A percentile compares a stretch with the other conserved stretches of the same genome.
These are phyloP conservation scores for Calyptomena viridis DNA, from an alignment of 2,113 vertebrate species.

Conservation along the genomic window DNA sequence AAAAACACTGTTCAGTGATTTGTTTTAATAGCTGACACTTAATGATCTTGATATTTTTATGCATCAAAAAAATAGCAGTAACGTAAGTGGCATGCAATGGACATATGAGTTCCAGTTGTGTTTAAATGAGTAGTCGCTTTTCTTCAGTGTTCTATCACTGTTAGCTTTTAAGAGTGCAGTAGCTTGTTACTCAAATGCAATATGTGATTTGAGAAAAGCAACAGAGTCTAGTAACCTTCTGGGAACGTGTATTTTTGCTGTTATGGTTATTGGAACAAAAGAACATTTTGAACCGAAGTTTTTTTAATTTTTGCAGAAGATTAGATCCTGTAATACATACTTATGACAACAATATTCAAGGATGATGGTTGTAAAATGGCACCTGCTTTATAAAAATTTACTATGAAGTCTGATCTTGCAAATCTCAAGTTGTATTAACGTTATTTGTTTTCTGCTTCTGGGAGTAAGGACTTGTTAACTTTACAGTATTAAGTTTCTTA, in stretches of 20 bases:
- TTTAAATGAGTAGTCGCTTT: slow-evolving; percentile 46
- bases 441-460: not conserved
- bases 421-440: not conserved
- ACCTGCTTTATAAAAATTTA: not conserved
- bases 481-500: not conserved
- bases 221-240: slow-evolving; percentile 15
- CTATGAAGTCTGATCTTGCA: not conserved
- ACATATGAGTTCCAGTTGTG: slow-evolving; percentile 49
- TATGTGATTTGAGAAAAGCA: slow-evolving; percentile 47
- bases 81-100: slow-evolving; percentile 64
- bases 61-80: slow-evolving; percentile 52
- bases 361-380: not conserved
- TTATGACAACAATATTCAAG: not conserved
- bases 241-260: not conserved
- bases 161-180: slow-evolving; percentile 62
- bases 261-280: slow-evolving; percentile 6
- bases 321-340: not conserved
- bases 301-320: not conserved
- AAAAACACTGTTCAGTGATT: slow-evolving; percentile 58
- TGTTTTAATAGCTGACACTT: slow-evolving; percentile 64
- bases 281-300: not conserved
- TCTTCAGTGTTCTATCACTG: slow-evolving; percentile 55
- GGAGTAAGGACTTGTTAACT: not conserved
- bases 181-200: slow-evolving; percentile 59
- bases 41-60: slow-evolving; percentile 67